Conservation (phyloP, 1,140 invertebrate genomes). For the Aphelenchoides besseyi region DNA sequence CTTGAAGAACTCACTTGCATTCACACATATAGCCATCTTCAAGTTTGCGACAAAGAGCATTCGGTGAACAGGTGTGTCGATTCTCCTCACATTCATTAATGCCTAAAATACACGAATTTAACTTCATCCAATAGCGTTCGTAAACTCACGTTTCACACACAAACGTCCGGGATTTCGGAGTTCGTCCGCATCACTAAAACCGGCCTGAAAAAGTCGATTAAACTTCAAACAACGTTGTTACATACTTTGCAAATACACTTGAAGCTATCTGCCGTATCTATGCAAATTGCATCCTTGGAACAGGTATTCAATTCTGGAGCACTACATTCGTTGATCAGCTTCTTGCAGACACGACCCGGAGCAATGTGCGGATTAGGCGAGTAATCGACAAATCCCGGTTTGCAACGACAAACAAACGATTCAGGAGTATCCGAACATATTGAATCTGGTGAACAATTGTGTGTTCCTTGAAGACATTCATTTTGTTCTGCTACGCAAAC, state of each 20-base stretch:
- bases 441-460: slow-evolving; percentile 63
- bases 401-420: slow-evolving; percentile 63
- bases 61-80: slow-evolving; percentile 55
- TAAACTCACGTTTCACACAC: slow-evolving; percentile 55
- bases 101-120: too few relatives aligned
- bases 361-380: slow-evolving; percentile 57
- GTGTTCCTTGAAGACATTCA: slow-evolving; percentile 51
- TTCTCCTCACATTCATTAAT: slow-evolving; percentile 55
- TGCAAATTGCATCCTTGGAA: slow-evolving; percentile 55
- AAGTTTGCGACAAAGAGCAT: slow-evolving; percentile 60
- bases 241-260: slow-evolving; percentile 44
- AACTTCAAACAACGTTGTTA: neutral
- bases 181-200: slow-evolving; percentile 60
- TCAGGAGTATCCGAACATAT: slow-evolving; percentile 62
- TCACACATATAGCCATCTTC: slow-evolving; percentile 63
- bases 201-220: slow-evolving; percentile 54
- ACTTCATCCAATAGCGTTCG: slow-evolving; percentile 30
- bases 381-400: slow-evolving; percentile 62
- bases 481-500: slow-evolving; percentile 56
- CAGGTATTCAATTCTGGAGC: slow-evolving; percentile 55
- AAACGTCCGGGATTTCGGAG: slow-evolving; percentile 59
- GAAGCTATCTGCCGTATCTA: slow-evolving; percentile 53
- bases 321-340: slow-evolving; percentile 55
- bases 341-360: slow-evolving; percentile 54
- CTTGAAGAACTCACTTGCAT: too few relatives aligned